These are phyloP conservation scores for Hirundo rustica DNA, from an alignment of 2,797 vertebrate species.

Conservation along the genomic window DNA sequence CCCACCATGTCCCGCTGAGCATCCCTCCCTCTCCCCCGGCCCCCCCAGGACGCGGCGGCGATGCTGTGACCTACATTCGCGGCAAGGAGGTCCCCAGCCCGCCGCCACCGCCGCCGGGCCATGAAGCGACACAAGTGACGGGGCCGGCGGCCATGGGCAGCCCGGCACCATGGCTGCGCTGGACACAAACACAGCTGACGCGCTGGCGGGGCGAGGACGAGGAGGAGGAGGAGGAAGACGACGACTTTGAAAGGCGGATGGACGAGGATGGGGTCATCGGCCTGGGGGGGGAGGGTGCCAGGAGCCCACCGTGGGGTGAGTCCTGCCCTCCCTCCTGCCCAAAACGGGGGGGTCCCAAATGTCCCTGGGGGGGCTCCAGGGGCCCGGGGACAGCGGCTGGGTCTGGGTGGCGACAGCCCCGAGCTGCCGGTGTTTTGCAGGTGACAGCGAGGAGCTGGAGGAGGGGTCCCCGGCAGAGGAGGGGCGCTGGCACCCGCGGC, in stretches of 20 bases:
- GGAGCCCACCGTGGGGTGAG: constrained; percentile 42
- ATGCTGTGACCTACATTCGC: constrained; percentile 45
- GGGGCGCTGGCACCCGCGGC: constrained; percentile 33
- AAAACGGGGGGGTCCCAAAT: fast-evolving
- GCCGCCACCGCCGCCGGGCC: background rate
- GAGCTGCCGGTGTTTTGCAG: constrained; percentile 20
- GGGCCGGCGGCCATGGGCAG: constrained; percentile 54
- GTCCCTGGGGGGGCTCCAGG: background rate
- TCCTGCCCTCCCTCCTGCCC: background rate
- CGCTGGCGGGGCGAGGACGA: background rate
- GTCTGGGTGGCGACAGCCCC: background rate
- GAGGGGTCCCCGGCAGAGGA: constrained; percentile 28
- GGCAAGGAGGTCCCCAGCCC: background rate
- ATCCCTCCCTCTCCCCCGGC: background rate
- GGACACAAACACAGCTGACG: constrained; percentile 36
- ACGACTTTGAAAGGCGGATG: constrained; percentile 73
- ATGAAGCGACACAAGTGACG: constrained; percentile 69
- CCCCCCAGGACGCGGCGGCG: background rate
- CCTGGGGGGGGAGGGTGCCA: background rate
- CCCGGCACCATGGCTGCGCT: constrained; percentile 30
- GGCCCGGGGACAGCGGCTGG: fast-evolving
- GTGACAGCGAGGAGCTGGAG: background rate
- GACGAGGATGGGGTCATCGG: constrained; percentile 79
- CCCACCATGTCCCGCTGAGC: background rate
- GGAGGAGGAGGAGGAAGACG: background rate